Percentiles rank a stretch among this genome's conserved stretches.
Conservation (phyloP, 2,113 vertebrate genomes). For the Alexandromys fortis region DNA sequence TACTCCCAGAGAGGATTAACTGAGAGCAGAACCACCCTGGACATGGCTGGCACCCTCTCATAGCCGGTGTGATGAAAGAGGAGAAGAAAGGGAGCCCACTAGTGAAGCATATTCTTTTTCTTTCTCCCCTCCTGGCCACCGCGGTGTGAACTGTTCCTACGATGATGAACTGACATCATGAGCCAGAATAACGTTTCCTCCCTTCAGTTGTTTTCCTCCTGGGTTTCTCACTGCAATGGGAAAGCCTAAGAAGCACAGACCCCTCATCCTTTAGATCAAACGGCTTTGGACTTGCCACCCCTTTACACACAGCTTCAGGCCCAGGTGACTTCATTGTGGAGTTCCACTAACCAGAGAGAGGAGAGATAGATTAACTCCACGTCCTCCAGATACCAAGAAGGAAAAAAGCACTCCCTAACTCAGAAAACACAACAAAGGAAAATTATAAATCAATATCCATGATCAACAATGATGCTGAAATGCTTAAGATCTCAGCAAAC, state of each 20-base stretch:
- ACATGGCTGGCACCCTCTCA: neutral
- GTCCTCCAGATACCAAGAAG: neutral
- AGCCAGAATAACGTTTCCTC: neutral
- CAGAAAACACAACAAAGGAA: conserved; percentile 27
- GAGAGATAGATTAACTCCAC: neutral
- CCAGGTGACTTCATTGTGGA: neutral
- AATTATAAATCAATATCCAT: conserved; percentile 23
- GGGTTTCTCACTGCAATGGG: neutral
- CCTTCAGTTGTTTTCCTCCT: neutral
- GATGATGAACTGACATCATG: neutral
- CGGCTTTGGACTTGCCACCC: neutral
- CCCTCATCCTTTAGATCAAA: neutral
- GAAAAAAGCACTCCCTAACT: neutral
- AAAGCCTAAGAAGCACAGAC: neutral
- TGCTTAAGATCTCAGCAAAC: conserved; percentile 33
- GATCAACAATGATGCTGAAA: conserved; percentile 18
- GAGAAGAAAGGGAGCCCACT: neutral
- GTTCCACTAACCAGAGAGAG: neutral
- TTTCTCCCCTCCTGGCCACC: neutral
- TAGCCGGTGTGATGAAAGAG: neutral
- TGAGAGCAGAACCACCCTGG: neutral
- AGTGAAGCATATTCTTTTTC: no score
- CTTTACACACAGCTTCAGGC: neutral
- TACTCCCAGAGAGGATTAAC: neutral
- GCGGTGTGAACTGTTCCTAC: neutral